Evolutionary conservation across 92 coral and sea anemone species (phyloP).

Genomic region (Palythoa caribaeorum): DNA sequence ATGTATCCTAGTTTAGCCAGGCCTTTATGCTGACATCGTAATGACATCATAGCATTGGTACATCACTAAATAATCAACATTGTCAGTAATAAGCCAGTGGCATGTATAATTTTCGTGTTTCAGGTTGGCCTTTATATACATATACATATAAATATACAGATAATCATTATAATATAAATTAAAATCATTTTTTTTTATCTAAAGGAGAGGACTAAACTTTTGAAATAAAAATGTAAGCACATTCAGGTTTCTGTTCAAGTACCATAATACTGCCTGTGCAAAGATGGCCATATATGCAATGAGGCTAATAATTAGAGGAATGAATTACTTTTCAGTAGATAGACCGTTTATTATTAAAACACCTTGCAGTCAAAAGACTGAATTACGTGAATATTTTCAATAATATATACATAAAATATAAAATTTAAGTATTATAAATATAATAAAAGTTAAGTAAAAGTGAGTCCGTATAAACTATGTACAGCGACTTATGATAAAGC

Average conservation of each 20-base stretch:
- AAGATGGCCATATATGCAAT: neutral
- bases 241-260: constrained; percentile 3
- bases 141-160: neutral
- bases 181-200: neutral
- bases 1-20: too few relatives aligned
- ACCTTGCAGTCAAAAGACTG: too few relatives aligned
- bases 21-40: too few relatives aligned
- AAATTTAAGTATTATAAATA: too few relatives aligned
- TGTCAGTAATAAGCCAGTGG: neutral
- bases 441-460: too few relatives aligned
- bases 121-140: neutral
- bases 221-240: constrained; percentile 5
- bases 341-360: too few relatives aligned
- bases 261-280: neutral
- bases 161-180: too few relatives aligned
- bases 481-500: too few relatives aligned
- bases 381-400: too few relatives aligned
- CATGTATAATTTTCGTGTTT: neutral
- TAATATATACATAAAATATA: too few relatives aligned
- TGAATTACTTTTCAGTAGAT: neutral
- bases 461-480: too few relatives aligned
- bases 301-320: constrained; percentile 3
- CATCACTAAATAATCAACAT: neutral
- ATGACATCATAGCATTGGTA: too few relatives aligned
- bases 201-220: constrained; percentile 1